Conservation (phyloP, 2,888 invertebrate genomes). For the Palloptera scutellata region DNA sequence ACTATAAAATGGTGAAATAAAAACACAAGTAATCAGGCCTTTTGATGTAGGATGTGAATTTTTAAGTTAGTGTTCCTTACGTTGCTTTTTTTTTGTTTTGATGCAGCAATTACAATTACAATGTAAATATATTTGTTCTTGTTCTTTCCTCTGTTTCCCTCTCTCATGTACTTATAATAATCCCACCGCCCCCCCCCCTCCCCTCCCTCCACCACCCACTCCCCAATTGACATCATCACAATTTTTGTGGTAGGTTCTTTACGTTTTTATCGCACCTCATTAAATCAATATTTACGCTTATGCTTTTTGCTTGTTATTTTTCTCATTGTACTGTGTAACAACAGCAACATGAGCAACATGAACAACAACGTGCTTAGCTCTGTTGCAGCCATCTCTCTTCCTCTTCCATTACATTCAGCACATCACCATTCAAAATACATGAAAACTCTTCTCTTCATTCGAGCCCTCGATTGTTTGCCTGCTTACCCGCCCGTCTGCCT, state of each 20-base stretch:
- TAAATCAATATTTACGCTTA: conserved; percentile 56
- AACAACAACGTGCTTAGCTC: neutral
- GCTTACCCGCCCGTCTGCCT: neutral
- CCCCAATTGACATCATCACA: neutral
- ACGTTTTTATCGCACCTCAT: conserved; percentile 54
- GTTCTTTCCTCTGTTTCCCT: neutral
- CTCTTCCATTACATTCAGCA: neutral
- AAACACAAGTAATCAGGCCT: too few species aligned
- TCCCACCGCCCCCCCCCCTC: neutral
- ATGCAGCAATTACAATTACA: too few species aligned
- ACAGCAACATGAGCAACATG: neutral
- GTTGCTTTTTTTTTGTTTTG: too few species aligned
- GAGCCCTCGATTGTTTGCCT: neutral
- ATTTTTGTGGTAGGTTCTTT: neutral
- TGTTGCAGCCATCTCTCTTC: conserved; percentile 21
- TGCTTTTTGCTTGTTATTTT: conserved; percentile 37
- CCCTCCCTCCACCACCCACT: neutral
- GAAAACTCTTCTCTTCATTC: neutral
- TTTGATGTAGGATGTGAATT: too few species aligned
- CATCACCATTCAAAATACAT: neutral
- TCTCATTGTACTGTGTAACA: neutral
- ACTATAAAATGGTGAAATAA: too few species aligned
- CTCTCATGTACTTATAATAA: neutral
- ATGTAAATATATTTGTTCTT: too few species aligned
- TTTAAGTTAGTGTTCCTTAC: too few species aligned